Percentiles rank a stretch among this genome's conserved stretches.
phyloP scores from a whole-genome alignment of 92 coral and sea anemone genomes.

The Porites lobata region DNA sequence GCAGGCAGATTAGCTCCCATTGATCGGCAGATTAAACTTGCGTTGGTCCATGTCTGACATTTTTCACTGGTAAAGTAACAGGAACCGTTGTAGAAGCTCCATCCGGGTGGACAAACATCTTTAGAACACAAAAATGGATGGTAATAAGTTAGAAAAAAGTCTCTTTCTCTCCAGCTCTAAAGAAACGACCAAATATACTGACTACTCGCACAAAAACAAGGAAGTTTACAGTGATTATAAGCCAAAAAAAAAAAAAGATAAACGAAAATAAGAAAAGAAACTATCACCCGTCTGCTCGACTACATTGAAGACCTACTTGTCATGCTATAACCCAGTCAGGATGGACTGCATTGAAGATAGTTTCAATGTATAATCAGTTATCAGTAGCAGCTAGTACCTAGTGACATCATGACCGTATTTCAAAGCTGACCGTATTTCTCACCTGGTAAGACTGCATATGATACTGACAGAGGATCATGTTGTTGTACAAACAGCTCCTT shows the following conservation, averaged over 20 bases:
- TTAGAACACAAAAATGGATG: background rate
- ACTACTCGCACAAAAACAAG: too few relatives aligned
- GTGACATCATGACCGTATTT: background rate
- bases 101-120: constrained; percentile 72
- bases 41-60: constrained; percentile 65
- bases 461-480: constrained; percentile 79
- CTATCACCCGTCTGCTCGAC: too few relatives aligned
- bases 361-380: too few relatives aligned
- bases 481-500: constrained; percentile 73
- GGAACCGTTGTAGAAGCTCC: constrained; percentile 75
- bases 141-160: background rate
- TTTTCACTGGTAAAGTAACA: constrained; percentile 71
- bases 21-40: constrained; percentile 48
- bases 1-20: constrained; percentile 53
- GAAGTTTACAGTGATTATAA: too few relatives aligned
- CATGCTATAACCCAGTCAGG: too few relatives aligned
- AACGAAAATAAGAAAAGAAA: too few relatives aligned
- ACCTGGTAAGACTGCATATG: constrained; percentile 76
- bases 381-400: too few relatives aligned
- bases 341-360: too few relatives aligned
- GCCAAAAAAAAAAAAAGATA: too few relatives aligned
- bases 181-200: too few relatives aligned
- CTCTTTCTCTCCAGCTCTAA: too few relatives aligned
- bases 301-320: too few relatives aligned
- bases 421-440: background rate